phyloP scores from a whole-genome alignment of 2,888 invertebrate genomes.

The Pseudoips prasinana region DNA sequence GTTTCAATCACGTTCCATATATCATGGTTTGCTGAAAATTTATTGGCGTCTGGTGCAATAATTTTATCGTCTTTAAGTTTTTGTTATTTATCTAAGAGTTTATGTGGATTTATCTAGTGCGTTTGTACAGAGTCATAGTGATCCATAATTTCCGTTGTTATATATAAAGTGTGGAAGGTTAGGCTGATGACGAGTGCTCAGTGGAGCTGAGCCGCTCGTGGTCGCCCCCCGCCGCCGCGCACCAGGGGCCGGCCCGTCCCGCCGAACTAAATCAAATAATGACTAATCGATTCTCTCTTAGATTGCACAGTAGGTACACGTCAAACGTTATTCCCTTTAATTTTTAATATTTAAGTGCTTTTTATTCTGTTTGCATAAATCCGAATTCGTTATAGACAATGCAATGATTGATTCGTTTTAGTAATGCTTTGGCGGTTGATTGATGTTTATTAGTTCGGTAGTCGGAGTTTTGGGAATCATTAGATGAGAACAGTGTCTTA shows the following conservation, averaged over 20 bases:
- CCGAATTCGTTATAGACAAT: conserved; percentile 77
- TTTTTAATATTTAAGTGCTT: conserved; percentile 62
- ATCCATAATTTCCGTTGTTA: conserved; percentile 53
- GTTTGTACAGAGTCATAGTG: conserved; percentile 34
- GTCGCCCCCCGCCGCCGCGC: conserved; percentile 71
- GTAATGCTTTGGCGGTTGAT: conserved; percentile 73
- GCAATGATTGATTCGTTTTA: conserved; percentile 76
- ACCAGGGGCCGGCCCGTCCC: conserved; percentile 64
- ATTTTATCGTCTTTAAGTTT: too few species aligned
- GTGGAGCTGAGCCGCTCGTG: conserved; percentile 62
- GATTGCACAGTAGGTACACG: conserved; percentile 82
- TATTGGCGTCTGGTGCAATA: conserved; percentile 11
- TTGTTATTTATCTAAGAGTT: too few species aligned
- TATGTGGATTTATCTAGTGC: conserved; percentile 11
- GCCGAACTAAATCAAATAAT: conserved; percentile 82
- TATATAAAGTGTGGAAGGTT: conserved; percentile 77
- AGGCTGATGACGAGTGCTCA: conserved; percentile 69
- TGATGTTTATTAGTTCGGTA: conserved; percentile 81
- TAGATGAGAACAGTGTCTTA: conserved; percentile 72
- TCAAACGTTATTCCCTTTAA: conserved; percentile 78
- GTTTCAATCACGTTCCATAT: conserved; percentile 30
- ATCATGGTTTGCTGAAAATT: conserved; percentile 36
- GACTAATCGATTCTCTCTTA: conserved; percentile 80
- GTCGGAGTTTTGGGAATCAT: conserved; percentile 78
- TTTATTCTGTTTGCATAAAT: conserved; percentile 76